Evolutionary conservation across 1,140 invertebrate species (phyloP).

Genomic region (Triops longicaudatus): DNA sequence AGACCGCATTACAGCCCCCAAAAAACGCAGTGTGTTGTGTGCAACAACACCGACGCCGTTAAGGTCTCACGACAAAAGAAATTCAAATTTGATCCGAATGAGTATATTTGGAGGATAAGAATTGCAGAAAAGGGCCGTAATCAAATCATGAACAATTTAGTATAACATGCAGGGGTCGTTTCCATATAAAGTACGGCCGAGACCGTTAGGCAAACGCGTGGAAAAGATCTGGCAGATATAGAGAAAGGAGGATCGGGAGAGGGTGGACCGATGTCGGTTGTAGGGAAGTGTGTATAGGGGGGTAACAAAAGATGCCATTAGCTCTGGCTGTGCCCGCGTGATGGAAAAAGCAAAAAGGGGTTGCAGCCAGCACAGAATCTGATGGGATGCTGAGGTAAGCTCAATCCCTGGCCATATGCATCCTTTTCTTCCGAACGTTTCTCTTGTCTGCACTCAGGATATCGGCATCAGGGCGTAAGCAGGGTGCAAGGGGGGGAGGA

Average conservation of each 20-base stretch:
- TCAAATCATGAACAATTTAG: not conserved
- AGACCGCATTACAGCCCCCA: not conserved
- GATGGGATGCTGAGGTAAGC: conserved; percentile 14
- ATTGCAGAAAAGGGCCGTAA: not conserved
- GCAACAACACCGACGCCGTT: no score
- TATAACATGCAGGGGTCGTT: not conserved
- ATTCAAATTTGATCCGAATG: not conserved
- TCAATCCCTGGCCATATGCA: conserved; percentile 14
- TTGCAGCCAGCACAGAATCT: conserved; percentile 3
- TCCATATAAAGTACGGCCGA: not conserved
- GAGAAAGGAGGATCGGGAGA: not conserved
- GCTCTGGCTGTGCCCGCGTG: conserved; percentile 7
- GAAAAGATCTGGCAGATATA: not conserved
- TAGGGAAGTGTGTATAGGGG: not conserved
- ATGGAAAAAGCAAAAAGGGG: conserved; percentile 3
- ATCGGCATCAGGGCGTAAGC: not conserved
- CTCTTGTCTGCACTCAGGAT: conserved; percentile 2
- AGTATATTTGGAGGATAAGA: not conserved
- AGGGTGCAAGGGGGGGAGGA: not conserved
- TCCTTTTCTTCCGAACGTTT: not conserved
- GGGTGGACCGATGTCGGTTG: no score
- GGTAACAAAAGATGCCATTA: conserved; percentile 15
- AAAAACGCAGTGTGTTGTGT: no score
- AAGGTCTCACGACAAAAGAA: not conserved
- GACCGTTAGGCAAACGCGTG: not conserved